Base-by-base conservation (phyloP, 2,888 invertebrate species). In the Caenorhabditis sinica region DNA sequence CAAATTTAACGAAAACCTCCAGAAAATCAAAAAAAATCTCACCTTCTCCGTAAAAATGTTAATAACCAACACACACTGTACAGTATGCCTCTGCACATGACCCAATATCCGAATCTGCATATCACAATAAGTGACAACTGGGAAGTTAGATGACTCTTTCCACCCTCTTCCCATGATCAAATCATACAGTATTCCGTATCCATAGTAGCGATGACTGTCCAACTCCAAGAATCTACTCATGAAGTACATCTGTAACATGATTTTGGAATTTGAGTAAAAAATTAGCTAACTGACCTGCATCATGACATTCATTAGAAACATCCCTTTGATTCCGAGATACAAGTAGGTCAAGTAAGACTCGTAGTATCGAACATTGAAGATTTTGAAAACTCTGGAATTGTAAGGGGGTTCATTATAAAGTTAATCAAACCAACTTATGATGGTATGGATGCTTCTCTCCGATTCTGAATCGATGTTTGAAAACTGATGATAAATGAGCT, bases 1-100 rank as follows among this genome's bases (percentile, higher is more conserved):
- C 36, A 25, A 36, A 2, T 36, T 61, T 36, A n/a, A n/a, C n/a
- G 33, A n/a, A 33, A 33, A 33, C n/a, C n/a, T n/a, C n/a, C n/a
- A n/a, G n/a, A n/a, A n/a, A n/a, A n/a, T n/a, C n/a, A n/a, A n/a
- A 11, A 49, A 49, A 17, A 63, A 25, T 36, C 61, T 36, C 5
- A 90, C 90, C 85, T 93, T 93, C 76, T 93, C 93, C 33, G 90
- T 92, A 84, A 93, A 93, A 45, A 93, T 93, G 81, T 93, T 93
- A 81, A 93, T 93, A 36, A 93, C 91, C 30, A 92, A 86, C 11
- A 92, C 92, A 82, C 92, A 93, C 76, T 93, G 93, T 3, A 93
- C 92, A 15, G 92, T 93, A 79, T 93, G 92, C n/a, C 90, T 83
- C 74, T 92, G 92, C 15, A 92, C 88, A 60, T 92, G 91, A 30